phyloP scores from a whole-genome alignment of 2,797 vertebrate species.

The Heliangelus exortis region DNA sequence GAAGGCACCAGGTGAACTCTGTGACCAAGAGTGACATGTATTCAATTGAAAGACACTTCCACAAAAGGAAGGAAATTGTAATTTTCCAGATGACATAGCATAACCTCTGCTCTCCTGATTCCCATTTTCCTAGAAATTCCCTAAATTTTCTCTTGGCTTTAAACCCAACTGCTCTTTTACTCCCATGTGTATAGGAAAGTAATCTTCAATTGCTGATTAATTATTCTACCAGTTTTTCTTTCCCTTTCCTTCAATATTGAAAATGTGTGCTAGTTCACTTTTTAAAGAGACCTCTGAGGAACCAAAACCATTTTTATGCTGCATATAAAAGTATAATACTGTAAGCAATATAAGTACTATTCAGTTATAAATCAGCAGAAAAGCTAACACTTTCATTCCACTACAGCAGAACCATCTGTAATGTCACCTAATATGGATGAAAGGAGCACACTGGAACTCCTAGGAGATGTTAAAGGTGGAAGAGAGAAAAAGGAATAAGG shows the following conservation, averaged over 20 bases:
- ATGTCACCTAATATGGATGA: background rate
- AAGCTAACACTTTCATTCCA: background rate
- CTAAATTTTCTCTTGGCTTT: background rate
- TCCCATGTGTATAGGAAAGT: background rate
- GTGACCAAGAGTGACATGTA: background rate
- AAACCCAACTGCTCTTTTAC: background rate
- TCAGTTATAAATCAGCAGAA: constrained; percentile 15
- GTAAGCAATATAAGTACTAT: background rate
- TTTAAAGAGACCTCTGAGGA: background rate
- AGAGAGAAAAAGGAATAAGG: background rate
- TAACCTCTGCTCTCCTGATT: background rate
- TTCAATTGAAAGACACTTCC: background rate
- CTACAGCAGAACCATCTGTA: background rate
- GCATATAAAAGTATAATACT: background rate
- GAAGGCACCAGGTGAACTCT: background rate
- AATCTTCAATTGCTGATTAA: background rate
- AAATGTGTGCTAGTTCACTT: background rate
- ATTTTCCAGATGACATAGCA: background rate
- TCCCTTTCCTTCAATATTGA: background rate
- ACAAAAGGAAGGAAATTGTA: background rate
- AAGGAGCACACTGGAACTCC: background rate
- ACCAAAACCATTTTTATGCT: background rate
- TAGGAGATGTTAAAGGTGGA: background rate
- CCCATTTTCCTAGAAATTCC: background rate
- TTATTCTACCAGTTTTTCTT: background rate